Percentiles rank a stretch among this genome's conserved stretches.
These are phyloP conservation scores for Ambastaia sidthimunki DNA, from an alignment of 2,797 vertebrate species.

Conservation along the genomic window DNA sequence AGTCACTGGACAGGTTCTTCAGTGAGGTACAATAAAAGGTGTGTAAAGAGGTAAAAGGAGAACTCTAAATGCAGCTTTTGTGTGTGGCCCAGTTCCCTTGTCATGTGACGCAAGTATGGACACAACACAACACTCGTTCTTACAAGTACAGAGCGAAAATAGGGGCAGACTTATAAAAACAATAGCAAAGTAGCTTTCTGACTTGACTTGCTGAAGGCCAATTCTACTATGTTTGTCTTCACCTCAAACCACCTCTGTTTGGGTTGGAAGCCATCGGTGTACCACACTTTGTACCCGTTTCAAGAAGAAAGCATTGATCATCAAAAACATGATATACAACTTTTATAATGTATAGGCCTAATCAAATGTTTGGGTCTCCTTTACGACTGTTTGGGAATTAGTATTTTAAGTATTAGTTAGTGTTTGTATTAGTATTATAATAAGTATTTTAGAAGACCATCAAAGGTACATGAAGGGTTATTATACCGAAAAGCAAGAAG, in stretches of 20 bases:
- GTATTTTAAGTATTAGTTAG: too few relatives aligned
- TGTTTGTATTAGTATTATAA: too few relatives aligned
- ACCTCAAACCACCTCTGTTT: constrained; percentile 85
- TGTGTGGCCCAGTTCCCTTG: not conserved
- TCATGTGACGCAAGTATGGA: too few relatives aligned
- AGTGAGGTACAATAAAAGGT: not conserved
- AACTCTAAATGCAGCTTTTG: not conserved
- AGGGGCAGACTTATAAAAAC: not conserved
- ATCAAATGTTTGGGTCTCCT: too few relatives aligned
- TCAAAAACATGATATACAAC: too few relatives aligned
- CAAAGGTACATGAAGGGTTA: too few relatives aligned
- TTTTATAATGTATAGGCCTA: too few relatives aligned
- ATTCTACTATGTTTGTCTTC: constrained; percentile 76
- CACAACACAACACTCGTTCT: constrained; percentile 23
- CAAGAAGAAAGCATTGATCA: not conserved
- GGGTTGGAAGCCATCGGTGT: constrained; percentile 77
- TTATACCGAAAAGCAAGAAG: too few relatives aligned
- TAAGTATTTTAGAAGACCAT: too few relatives aligned
- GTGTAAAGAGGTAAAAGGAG: not conserved
- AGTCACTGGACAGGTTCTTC: not conserved
- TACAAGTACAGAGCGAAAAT: not conserved
- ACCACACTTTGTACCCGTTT: constrained; percentile 83
- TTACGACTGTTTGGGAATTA: not conserved
- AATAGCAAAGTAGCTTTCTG: constrained; percentile 81
- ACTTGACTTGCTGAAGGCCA: constrained; percentile 81